phyloP scores from a whole-genome alignment of 1,140 invertebrate genomes.

The Trypoxylus dichotomus region DNA sequence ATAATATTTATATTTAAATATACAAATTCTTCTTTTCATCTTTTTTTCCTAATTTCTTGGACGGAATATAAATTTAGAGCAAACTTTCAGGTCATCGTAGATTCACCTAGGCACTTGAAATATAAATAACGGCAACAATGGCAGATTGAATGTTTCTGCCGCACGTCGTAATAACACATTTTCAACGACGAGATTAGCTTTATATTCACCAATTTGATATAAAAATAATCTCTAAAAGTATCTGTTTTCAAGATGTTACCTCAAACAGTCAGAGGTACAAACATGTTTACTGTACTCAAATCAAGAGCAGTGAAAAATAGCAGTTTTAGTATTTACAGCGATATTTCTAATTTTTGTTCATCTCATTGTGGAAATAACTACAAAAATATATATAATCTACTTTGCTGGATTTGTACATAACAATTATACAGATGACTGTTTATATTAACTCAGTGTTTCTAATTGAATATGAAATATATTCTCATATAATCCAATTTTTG shows the following conservation, averaged over 20 bases:
- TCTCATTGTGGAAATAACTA: background rate
- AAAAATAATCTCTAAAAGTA: background rate
- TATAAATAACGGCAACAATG: background rate
- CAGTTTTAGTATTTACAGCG: background rate
- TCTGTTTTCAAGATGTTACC: no score
- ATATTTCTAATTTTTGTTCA: background rate
- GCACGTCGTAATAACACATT: no score
- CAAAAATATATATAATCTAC: background rate
- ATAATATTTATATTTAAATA: slow-evolving; percentile 9
- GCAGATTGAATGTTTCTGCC: background rate
- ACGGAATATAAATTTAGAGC: slow-evolving; percentile 3
- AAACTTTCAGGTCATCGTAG: slow-evolving; percentile 1
- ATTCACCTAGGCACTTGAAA: background rate
- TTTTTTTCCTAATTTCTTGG: background rate
- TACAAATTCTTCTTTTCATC: background rate
- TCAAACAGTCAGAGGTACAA: no score
- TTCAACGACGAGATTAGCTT: background rate
- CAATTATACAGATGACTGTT: background rate
- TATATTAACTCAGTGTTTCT: background rate
- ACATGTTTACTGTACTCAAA: background rate
- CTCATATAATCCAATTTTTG: no score
- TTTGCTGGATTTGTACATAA: background rate
- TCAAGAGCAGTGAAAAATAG: background rate
- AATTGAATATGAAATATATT: background rate
- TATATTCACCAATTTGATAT: background rate